phyloP scores from a whole-genome alignment of 2,113 vertebrate genomes.

The Jaculus jaculus region DNA sequence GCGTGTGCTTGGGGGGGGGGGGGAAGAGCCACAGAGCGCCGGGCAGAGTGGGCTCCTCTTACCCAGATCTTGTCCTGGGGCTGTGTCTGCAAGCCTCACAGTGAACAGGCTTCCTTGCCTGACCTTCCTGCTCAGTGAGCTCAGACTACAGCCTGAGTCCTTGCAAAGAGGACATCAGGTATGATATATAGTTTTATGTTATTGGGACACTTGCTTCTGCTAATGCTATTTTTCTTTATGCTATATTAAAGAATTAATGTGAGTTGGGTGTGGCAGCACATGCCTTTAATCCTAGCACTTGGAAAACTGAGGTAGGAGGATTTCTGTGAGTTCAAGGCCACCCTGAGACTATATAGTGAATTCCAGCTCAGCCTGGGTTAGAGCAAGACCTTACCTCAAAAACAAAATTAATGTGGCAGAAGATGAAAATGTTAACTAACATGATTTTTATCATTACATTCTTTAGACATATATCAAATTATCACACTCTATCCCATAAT shows the following conservation, averaged over 20 bases:
- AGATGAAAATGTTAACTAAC: not conserved
- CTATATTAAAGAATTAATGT: too few relatives aligned
- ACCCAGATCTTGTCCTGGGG: not conserved
- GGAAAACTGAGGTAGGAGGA: too few relatives aligned
- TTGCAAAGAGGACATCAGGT: not conserved
- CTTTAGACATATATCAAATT: not conserved
- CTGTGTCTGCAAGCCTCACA: not conserved
- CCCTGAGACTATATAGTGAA: too few relatives aligned
- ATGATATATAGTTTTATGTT: not conserved
- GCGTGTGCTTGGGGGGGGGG: not conserved
- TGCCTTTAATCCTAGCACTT: too few relatives aligned
- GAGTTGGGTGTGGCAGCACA: too few relatives aligned
- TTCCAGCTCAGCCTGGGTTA: too few relatives aligned
- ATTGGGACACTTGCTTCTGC: not conserved
- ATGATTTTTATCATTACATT: not conserved
- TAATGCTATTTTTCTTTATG: not conserved
- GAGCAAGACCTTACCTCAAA: too few relatives aligned
- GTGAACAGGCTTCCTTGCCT: not conserved
- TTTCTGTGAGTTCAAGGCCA: too few relatives aligned
- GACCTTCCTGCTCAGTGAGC: not conserved
- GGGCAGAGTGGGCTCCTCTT: rapidly evolving
- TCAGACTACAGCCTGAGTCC: not conserved
- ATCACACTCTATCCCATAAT: not conserved
- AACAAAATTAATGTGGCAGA: not conserved
- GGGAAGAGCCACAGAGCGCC: rapidly evolving